phyloP scores from a whole-genome alignment of 1,140 invertebrate species.

The Ceratitis capitata region DNA sequence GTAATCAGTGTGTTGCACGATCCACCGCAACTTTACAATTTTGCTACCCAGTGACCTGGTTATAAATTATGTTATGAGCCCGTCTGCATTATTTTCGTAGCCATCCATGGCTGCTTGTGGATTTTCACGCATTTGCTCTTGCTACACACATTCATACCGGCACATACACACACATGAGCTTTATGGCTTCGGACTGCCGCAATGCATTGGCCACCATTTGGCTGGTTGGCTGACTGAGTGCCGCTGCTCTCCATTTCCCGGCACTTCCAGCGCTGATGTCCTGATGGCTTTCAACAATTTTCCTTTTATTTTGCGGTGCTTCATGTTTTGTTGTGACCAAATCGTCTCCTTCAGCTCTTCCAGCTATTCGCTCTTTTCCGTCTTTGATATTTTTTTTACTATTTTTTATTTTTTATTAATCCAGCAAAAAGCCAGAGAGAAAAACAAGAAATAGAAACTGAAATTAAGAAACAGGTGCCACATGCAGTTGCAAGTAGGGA shows the following conservation, averaged over 20 bases:
- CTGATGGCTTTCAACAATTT: not conserved
- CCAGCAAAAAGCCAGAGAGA: not conserved
- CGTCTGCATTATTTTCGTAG: constrained; percentile 6
- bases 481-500: not conserved
- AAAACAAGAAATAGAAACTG: not conserved
- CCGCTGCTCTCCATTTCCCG: not conserved
- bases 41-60: constrained; percentile 40
- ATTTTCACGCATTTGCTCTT: constrained; percentile 35
- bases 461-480: constrained; percentile 19
- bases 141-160: not conserved
- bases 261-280: not conserved
- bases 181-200: not conserved
- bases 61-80: constrained; percentile 40
- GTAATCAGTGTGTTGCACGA: constrained; percentile 21
- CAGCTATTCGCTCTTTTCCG: too few species aligned
- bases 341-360: too few species aligned
- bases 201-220: constrained; percentile 20
- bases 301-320: not conserved
- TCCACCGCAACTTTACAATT: constrained; percentile 35
- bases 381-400: too few species aligned
- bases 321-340: not conserved
- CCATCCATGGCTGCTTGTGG: not conserved
- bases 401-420: not conserved
- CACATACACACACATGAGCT: not conserved
- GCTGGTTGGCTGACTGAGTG: not conserved